Conservation (phyloP, 1,140 invertebrate genomes). For the Plectrocnemia conspersa region DNA sequence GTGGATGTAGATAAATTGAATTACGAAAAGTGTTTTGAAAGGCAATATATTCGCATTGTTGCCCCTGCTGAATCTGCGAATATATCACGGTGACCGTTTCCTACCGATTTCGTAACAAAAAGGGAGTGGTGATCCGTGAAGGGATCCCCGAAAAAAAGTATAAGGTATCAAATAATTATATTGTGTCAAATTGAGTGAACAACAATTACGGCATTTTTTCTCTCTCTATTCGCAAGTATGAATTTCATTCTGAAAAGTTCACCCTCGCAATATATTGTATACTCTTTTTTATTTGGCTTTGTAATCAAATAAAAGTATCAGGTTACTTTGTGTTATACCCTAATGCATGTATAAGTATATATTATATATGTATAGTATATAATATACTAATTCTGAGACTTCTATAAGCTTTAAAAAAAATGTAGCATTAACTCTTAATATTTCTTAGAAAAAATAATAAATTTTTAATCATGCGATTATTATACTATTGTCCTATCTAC, state of each 20-base stretch:
- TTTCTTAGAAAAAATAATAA: constrained; percentile 2
- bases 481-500: background rate
- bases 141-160: constrained; percentile 14
- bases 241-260: constrained; percentile 23
- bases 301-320: constrained; percentile 35
- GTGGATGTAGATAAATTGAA: too few species aligned
- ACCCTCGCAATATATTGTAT: constrained; percentile 23
- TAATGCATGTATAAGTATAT: background rate
- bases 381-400: background rate
- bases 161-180: constrained; percentile 36
- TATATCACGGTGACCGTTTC: too few species aligned
- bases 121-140: too few species aligned
- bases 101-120: too few species aligned
- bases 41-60: too few species aligned
- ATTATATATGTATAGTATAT: constrained; percentile 1
- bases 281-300: constrained; percentile 20
- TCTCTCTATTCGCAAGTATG: constrained; percentile 18
- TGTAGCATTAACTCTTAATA: too few species aligned
- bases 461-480: background rate
- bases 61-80: too few species aligned
- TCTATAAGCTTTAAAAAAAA: too few species aligned
- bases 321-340: constrained; percentile 14
- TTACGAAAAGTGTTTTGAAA: too few species aligned
- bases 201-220: constrained; percentile 27
- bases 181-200: constrained; percentile 36